Evolutionary conservation across 2,888 invertebrate species (phyloP), one percentile per base, ranked within the genome.

Genomic region (Odontothrips loti): DNA sequence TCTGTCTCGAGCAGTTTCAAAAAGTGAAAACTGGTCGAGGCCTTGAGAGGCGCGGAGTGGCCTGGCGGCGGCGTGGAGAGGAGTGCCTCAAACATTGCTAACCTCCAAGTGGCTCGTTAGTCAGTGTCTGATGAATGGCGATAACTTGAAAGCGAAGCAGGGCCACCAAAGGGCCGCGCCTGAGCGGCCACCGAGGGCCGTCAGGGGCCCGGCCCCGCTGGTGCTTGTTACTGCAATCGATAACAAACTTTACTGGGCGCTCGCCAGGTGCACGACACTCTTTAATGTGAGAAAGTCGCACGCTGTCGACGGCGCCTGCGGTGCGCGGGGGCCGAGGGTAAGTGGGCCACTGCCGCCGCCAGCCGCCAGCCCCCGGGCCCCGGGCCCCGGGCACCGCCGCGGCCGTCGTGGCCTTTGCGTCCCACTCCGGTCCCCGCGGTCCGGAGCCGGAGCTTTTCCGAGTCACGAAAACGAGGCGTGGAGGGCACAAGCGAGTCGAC

Each of bases 191-290:
- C 34, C 34, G 34, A 6, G 34, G 34, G 34, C 34, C 34, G 34
- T 6, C 34, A 6, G 6, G 34, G 34, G 34, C 34, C 34, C 6
- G 58, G 58, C 58, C 58, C 58, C 15, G 23, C 23, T 27, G 68
- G 23, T 23, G 68, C 68, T 75, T 75, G 68, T 75, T 75, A 75
- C 68, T 75, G 68, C 68, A 75, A 75, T 75, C 68, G 68, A 75
- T 75, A 75, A 75, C 27, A 75, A 75, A 75, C 68, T 75, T 75
- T 75, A 12, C 68, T 58, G 58, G 68, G 23, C 12, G 68, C 27
- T 75, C 68, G 68, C 68, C 68, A 75, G 68, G 68, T 75, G 68
- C 68, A 27, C 68, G 68, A 75, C 68, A 75, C 27, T 75, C 68
- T 75, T 75, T 12, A 27, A 75, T 27, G 27, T 75, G 58, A 58